A percentile compares a stretch with the other conserved stretches of the same genome.
These are phyloP conservation scores for Gnathonemus longibarbis DNA, from an alignment of 2,113 vertebrate species.

Conservation along the genomic window DNA sequence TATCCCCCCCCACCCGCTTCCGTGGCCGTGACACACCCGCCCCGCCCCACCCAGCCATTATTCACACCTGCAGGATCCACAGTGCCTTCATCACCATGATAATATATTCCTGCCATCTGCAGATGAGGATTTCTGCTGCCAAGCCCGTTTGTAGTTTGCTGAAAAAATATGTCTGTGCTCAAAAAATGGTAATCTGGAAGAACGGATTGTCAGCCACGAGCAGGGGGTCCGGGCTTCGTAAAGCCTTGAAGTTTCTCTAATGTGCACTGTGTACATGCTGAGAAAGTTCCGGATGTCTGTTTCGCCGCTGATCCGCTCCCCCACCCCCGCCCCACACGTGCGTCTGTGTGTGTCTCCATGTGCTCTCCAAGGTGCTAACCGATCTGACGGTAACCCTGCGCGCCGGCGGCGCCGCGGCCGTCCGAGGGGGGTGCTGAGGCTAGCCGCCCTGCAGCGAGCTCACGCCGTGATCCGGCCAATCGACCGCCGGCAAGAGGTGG, in stretches of 20 bases:
- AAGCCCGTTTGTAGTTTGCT: not conserved
- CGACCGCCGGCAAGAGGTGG: not conserved
- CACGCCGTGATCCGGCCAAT: slow-evolving; percentile 13
- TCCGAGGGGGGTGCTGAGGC: slow-evolving; percentile 64
- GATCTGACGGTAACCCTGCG: slow-evolving; percentile 52
- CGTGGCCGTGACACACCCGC: not conserved
- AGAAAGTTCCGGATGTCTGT: not conserved
- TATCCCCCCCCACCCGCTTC: not conserved
- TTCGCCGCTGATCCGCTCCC: not conserved
- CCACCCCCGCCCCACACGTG: not conserved
- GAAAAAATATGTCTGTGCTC: not conserved
- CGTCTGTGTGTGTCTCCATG: not conserved
- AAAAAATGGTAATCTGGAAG: slow-evolving; percentile 1
- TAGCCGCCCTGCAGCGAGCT: slow-evolving; percentile 56
- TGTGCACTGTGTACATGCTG: not conserved
- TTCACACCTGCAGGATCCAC: not conserved
- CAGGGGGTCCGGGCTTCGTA: not conserved
- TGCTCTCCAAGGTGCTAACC: slow-evolving; percentile 54
- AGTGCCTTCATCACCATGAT: not conserved
- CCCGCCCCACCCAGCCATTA: not conserved
- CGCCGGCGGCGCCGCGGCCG: slow-evolving; percentile 37
- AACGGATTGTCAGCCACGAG: not conserved
- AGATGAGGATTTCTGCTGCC: not conserved
- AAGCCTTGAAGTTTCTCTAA: not conserved
- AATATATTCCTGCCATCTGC: slow-evolving; percentile 12